phyloP scores from a whole-genome alignment of 1,140 invertebrate species.

The Venturia canescens region DNA sequence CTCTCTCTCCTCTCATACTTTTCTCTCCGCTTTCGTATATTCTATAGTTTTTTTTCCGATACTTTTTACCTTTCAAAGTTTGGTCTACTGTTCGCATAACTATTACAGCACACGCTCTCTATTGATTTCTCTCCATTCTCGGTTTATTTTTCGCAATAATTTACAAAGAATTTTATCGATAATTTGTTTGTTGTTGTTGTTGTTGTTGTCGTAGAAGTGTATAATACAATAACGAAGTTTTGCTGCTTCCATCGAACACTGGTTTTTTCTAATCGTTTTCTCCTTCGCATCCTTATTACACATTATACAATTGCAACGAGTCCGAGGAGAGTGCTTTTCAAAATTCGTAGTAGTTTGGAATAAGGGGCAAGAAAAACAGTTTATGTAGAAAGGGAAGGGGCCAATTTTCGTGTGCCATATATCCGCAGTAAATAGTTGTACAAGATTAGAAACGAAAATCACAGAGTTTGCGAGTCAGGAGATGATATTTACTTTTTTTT shows the following conservation, averaged over 20 bases:
- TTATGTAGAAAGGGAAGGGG: neutral
- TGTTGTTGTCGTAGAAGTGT: constrained; percentile 33
- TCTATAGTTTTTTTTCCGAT: constrained; percentile 40
- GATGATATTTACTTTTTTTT: constrained; percentile 38
- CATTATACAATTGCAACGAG: constrained; percentile 29
- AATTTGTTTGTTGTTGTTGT: constrained; percentile 18
- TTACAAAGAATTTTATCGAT: neutral
- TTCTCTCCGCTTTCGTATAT: constrained; percentile 53
- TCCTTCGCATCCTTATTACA: constrained; percentile 16
- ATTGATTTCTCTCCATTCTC: constrained; percentile 2
- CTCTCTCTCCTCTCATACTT: constrained; percentile 37
- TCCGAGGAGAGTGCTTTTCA: constrained; percentile 17
- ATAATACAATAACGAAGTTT: constrained; percentile 41
- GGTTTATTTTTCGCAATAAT: neutral
- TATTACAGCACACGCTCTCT: constrained; percentile 1
- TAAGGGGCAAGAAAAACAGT: neutral
- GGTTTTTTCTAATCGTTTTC: neutral
- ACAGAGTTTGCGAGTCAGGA: constrained; percentile 42
- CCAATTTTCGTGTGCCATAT: neutral
- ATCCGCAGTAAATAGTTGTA: constrained; percentile 16
- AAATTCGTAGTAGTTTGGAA: neutral
- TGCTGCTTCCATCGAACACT: constrained; percentile 7
- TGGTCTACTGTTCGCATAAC: neutral
- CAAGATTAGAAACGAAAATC: constrained; percentile 56
- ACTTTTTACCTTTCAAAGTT: constrained; percentile 20